Evolutionary conservation across 2,888 invertebrate genomes (phyloP), one percentile per base, ranked within the genome.

Genomic region (Melipona beecheii): DNA sequence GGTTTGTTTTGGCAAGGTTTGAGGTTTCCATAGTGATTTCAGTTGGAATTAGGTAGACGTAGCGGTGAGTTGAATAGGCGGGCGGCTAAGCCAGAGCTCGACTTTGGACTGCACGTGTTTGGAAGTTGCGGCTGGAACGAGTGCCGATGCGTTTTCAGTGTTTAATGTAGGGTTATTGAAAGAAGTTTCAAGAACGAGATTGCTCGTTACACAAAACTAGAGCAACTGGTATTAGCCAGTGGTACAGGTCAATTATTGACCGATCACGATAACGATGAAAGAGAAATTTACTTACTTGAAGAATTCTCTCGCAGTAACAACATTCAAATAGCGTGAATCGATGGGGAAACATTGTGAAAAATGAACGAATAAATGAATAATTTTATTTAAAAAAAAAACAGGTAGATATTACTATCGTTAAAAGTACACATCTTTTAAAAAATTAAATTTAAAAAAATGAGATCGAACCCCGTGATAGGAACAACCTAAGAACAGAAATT

Each of bases 1-100:
- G 70, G 70, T 43, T 70, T 70, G 56, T 58, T 58, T 56, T 58
- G 43, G 17, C 24, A 58, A 17, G 43, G 36, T 71, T 17, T 17
- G n/a, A 43, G 56, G 9, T 36, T 71, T n/a, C 43, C 27, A 15
- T 36, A n/a, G 36, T n/a, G 71, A 58, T 71, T 71, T 43, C 21
- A 19, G 27, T 24, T 31, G 21, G 69, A 31, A 69, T 54, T 72
- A 43, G 71, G 9, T 9, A 19, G 60, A 60, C 58, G 5, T 9
- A 19, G 36, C 19, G 11, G 19, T 9, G 21, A 24, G 58, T 13
- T 43, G 9, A 43, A n/a, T 24, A 68, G 43, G 5, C 24, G 43
- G 31, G 4, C n/a, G 13, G 60, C n/a, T 15, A n/a, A 15, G 56
- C 24, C 43, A 43, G n/a, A 58, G 15, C 56, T 58, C 56, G 56